A percentile compares a stretch with the other conserved stretches of the same genome.
Conservation (phyloP, 2,888 invertebrate species). For the Tipula helvola region DNA sequence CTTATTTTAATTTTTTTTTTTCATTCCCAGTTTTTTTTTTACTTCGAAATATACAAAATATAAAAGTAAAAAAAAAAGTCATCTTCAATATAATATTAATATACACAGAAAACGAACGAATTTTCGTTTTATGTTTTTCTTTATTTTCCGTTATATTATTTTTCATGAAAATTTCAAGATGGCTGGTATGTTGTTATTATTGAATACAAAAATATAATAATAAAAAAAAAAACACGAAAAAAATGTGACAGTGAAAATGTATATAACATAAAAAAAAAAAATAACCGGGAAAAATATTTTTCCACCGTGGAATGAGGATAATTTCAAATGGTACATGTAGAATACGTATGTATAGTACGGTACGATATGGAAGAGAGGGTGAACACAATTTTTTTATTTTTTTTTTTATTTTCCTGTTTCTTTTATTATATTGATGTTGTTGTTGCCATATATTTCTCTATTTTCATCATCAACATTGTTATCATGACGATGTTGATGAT, state of each 20-base stretch:
- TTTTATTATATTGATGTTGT: not conserved
- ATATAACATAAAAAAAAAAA: not conserved
- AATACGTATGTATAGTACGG: not conserved
- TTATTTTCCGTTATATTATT: not conserved
- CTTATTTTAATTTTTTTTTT: not conserved
- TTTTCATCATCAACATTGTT: conserved; percentile 4
- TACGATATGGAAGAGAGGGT: not conserved
- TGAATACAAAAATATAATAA: conserved; percentile 4
- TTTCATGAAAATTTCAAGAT: conserved; percentile 4
- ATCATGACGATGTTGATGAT: conserved; percentile 4
- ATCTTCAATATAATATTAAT: not conserved
- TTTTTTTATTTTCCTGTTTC: not conserved
- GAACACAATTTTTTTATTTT: not conserved
- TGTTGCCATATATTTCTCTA: not conserved
- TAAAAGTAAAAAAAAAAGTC: not conserved
- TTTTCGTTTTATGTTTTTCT: not conserved
- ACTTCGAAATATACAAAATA: not conserved
- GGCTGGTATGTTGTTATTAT: conserved; percentile 4
- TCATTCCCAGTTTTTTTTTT: not conserved
- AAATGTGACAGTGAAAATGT: conserved; percentile 4
- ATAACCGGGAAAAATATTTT: conserved; percentile 4
- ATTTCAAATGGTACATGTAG: not conserved
- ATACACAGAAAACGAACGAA: not conserved
- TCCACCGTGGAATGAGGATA: not conserved
- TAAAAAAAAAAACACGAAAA: not conserved